These are phyloP conservation scores for Anaspis maculata DNA, from an alignment of 2,888 invertebrate genomes.

Conservation along the genomic window DNA sequence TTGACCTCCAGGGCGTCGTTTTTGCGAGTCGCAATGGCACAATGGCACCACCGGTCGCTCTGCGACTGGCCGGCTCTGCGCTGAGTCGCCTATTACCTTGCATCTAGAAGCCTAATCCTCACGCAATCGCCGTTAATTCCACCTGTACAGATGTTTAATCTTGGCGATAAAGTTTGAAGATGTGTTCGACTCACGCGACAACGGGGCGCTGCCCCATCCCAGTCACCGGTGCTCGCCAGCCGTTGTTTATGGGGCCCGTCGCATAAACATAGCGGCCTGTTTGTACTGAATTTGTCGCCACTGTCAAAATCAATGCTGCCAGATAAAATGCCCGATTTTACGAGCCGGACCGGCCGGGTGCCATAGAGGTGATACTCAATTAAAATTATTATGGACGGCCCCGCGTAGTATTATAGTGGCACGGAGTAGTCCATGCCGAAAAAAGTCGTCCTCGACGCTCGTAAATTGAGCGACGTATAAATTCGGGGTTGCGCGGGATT, in stretches of 20 bases:
- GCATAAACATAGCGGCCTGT: slow-evolving; percentile 35
- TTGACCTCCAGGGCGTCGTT: too few species aligned
- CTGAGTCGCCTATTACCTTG: too few species aligned
- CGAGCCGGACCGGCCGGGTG: slow-evolving; percentile 22
- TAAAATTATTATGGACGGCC: slow-evolving; percentile 30
- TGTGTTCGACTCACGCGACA: slow-evolving; percentile 33
- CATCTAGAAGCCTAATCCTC: too few species aligned
- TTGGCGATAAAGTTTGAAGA: slow-evolving; percentile 18
- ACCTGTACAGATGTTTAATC: slow-evolving; percentile 6
- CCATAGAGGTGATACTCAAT: slow-evolving; percentile 33
- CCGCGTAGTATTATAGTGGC: too few species aligned
- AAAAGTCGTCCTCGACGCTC: too few species aligned
- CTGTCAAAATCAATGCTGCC: slow-evolving; percentile 34
- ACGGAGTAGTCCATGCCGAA: too few species aligned
- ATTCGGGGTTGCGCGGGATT: too few species aligned
- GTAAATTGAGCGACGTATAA: too few species aligned
- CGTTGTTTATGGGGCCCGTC: slow-evolving; percentile 32
- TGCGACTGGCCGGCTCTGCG: too few species aligned
- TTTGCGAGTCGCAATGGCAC: too few species aligned
- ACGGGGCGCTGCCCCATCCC: slow-evolving; percentile 32
- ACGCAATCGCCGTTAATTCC: slow-evolving; percentile 1
- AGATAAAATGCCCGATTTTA: slow-evolving; percentile 33
- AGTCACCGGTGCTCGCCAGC: too few species aligned
- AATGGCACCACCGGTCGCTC: too few species aligned
- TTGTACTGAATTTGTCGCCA: slow-evolving; percentile 39